Base-by-base conservation (phyloP, 2,113 vertebrate species). In the Haemorhous mexicanus region DNA sequence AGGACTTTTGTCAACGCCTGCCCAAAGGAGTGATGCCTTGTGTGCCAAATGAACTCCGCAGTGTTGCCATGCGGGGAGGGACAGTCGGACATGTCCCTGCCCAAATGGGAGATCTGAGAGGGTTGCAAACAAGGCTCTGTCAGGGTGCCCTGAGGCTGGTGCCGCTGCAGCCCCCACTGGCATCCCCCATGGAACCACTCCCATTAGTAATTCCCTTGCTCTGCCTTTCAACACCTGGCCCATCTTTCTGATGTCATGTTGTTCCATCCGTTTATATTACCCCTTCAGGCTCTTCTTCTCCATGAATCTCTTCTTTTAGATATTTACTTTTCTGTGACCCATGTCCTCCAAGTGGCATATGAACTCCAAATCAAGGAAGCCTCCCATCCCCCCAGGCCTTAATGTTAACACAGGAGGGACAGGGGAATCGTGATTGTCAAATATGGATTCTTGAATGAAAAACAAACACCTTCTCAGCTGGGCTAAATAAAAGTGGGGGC, bases 11-110 rank as follows among this genome's bases (percentile, higher is more conserved):
- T 4, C 0, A 2, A 0, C 20, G 10, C 9, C 7, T 44, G 10
- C 28, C 35, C 26, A 21, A 7, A 63, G 39, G 37, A 46, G 41
- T 1, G 41, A 13, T 49, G 61, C 4, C 9, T 35, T 9, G 4
- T 20, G 17, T 26, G 9, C 53, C 63, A 22, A 2, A 23, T 10
- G 12, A 72, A 4, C 19, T 32, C 47, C 33, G 30, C 22, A 0
- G 32, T 7, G 23, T 52, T 55, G 46, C 19, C 33, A 0, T 12
- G 19, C 0, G 0, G 28, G 35, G 2, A 89, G 5, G 28, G 8
- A 62, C 46, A 21, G 41, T 33, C 4, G 20, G 72, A 3, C 15
- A 1, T 1, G 22, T 19, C 27, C 50, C 52, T 72, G 35, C 16
- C 16, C 77, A 13, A 15, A 16, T 4, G 28, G 24, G 10, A 8